Evolutionary conservation across 2,113 vertebrate genomes (phyloP).

Genomic region (Nesospiza acunhae): DNA sequence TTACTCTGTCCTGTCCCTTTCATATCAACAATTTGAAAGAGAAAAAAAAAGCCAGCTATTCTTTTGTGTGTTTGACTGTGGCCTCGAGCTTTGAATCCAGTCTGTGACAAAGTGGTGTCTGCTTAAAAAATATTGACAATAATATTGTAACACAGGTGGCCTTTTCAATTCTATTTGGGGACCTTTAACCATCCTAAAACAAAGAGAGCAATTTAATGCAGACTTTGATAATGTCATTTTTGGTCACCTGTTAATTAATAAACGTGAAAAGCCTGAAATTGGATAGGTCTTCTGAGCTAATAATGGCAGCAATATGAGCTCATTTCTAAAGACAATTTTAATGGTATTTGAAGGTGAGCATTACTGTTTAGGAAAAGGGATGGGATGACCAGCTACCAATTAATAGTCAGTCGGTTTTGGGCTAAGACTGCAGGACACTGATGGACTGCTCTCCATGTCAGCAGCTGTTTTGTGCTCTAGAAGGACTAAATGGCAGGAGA

Average conservation of each 20-base stretch:
- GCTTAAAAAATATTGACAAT: background rate
- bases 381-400: background rate
- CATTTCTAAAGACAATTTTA: constrained; percentile 15
- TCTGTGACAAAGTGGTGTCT: constrained; percentile 17
- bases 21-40: constrained; percentile 48
- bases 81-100: constrained; percentile 35
- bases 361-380: background rate
- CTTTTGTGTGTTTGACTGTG: constrained; percentile 28
- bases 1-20: constrained; percentile 46
- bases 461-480: background rate
- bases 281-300: constrained; percentile 28
- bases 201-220: constrained; percentile 37
- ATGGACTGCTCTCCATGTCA: background rate
- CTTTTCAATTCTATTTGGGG: constrained; percentile 43
- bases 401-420: background rate
- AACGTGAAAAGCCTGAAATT: constrained; percentile 42
- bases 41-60: constrained; percentile 39
- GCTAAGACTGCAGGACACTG: background rate
- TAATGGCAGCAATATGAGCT: constrained; percentile 26
- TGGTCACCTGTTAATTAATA: constrained; percentile 62
- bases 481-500: background rate
- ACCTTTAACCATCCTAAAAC: constrained; percentile 36
- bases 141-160: constrained; percentile 17
- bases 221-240: constrained; percentile 48
- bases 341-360: constrained; percentile 37